Base-by-base conservation (phyloP, 2,113 vertebrate genomes). In the Ammodytes marinus region DNA sequence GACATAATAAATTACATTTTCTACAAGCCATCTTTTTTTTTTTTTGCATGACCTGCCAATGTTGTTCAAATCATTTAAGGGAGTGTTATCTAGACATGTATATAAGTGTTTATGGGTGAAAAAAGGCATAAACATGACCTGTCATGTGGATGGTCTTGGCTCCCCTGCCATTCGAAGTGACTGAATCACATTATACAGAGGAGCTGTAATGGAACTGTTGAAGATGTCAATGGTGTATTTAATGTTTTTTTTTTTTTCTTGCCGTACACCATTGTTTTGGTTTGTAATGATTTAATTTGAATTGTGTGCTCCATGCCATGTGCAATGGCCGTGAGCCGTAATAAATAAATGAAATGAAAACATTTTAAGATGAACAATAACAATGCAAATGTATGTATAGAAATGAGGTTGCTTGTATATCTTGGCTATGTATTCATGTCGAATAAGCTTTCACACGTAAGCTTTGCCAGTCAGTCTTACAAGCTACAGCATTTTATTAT, bases 401-500 rank as follows among this genome's bases (percentile, higher is more conserved):
- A 86, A 80, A 69, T 35, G 10, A 72, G 45, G 53, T 88, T 58
- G 35, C 63, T 90, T 55, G 46, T 77, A 35, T 75, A 67, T 53
- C 78, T 77, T 67, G 84, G 86, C 19, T 80, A 83, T 79, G 76
- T 84, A 39, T 73, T 83, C 39, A 52, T 72, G 58, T 61, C 76
- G 72, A 86, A 86, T 90, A 92, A 88, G 88, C 89, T 90, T 69
- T 77, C 47, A 71, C 75, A 86, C 49, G 85, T 69, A 85, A 90
- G 88, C 88, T 93, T 76, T 65, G 77, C 83, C 91, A 92, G 90
- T 89, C 91, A 92, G 90, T 89, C 83, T 80, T 80, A 91, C 86
- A 95, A 94, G 93, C 94, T 95, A 74, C 74, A 79, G 70, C 55
- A 74, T 88, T 86, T 82, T 72, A 91, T 19, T 77, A 52, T 74